Conservation (phyloP, 1,140 invertebrate species). For the Nasonia longicornis region DNA sequence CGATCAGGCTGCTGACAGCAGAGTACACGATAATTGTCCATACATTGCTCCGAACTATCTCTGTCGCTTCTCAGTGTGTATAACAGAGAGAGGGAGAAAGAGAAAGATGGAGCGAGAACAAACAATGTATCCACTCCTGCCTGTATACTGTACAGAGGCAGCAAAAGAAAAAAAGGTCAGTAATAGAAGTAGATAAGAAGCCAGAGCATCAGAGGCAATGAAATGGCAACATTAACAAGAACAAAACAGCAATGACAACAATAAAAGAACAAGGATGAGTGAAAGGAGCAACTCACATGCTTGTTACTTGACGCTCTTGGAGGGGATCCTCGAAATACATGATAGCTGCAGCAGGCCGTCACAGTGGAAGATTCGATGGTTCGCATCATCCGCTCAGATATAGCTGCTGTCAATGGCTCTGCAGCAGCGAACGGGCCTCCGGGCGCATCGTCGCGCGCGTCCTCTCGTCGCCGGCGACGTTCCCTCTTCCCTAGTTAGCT, state of each 20-base stretch:
- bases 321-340: slow-evolving; percentile 55
- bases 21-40: neutral
- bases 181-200: neutral
- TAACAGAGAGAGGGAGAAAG: neutral
- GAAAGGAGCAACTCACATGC: slow-evolving; percentile 55
- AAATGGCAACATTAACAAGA: neutral
- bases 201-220: neutral
- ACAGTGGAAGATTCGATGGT: slow-evolving; percentile 31
- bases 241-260: neutral
- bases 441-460: slow-evolving; percentile 23
- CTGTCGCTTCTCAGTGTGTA: neutral
- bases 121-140: neutral
- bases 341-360: slow-evolving; percentile 36
- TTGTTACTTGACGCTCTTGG: slow-evolving; percentile 54
- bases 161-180: neutral
- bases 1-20: neutral
- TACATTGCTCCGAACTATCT: slow-evolving; percentile 12
- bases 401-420: slow-evolving; percentile 6
- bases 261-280: neutral
- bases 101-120: neutral
- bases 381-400: slow-evolving; percentile 38
- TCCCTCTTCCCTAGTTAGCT: neutral
- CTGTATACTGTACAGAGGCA: neutral
- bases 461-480: slow-evolving; percentile 2
- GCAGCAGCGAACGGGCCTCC: neutral